A percentile compares a stretch with the other conserved stretches of the same genome.
Conservation (phyloP, 2,888 invertebrate genomes). For the Scaptomyza tumidula region DNA sequence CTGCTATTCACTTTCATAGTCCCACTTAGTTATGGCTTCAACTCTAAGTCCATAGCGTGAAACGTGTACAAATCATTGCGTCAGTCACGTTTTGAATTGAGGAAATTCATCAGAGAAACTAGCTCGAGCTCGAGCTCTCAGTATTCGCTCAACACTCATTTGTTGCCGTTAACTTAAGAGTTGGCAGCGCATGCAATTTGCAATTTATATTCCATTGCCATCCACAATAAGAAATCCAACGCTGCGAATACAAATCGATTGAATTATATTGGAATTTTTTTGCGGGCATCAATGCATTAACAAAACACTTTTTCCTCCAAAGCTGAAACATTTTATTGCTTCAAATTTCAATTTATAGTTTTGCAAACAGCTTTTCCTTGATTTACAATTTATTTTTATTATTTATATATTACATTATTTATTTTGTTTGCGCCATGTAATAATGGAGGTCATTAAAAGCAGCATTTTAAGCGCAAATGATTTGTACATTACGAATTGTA, state of each 20-base stretch:
- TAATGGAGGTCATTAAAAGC: conserved; percentile 30
- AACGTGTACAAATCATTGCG: conserved; percentile 73
- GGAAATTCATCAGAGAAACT: conserved; percentile 77
- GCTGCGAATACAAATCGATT: conserved; percentile 66
- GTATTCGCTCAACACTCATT: conserved; percentile 38
- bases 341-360: conserved; percentile 53
- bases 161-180: conserved; percentile 44
- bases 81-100: conserved; percentile 80
- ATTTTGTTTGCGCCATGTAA: conserved; percentile 1
- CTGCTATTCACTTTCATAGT: conserved; percentile 70
- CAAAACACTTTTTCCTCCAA: conserved; percentile 50
- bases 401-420: conserved; percentile 9
- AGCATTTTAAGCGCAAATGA: conserved; percentile 31
- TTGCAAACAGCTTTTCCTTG: conserved; percentile 8
- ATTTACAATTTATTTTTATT: not conserved
- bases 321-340: conserved; percentile 39
- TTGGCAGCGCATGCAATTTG: conserved; percentile 50
- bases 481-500: conserved; percentile 23
- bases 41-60: conserved; percentile 24
- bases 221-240: conserved; percentile 23
- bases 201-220: conserved; percentile 46
- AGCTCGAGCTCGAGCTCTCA: conserved; percentile 12
- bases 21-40: conserved; percentile 71
- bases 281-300: conserved; percentile 72
- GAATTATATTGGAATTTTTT: conserved; percentile 77